Percentiles rank a stretch among this genome's conserved stretches.
Conservation (phyloP, 2,797 vertebrate genomes). For the Tapera naevia region DNA sequence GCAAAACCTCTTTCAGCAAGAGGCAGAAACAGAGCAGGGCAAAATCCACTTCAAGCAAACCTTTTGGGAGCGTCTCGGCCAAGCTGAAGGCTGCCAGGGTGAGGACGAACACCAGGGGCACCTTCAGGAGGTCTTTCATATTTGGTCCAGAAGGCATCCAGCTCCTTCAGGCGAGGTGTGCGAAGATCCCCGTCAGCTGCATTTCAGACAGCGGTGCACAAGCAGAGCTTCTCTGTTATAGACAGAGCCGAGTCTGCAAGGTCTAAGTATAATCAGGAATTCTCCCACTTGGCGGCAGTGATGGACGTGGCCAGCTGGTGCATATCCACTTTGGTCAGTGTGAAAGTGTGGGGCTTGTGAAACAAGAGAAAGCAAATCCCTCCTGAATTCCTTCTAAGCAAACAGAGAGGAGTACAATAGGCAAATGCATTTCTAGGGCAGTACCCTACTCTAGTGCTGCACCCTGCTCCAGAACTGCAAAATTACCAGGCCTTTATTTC, state of each 20-base stretch:
- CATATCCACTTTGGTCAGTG: conserved; percentile 78
- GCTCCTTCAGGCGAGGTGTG: conserved; percentile 64
- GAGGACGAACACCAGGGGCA: conserved; percentile 79
- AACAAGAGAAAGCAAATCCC: conserved; percentile 85
- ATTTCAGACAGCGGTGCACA: conserved; percentile 68
- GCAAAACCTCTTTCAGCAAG: background rate
- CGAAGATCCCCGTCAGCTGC: conserved; percentile 66
- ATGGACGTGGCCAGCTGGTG: conserved; percentile 90
- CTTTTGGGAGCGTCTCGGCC: conserved; percentile 81
- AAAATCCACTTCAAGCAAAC: conserved; percentile 71
- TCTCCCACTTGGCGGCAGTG: conserved; percentile 76
- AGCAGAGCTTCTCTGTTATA: conserved; percentile 57
- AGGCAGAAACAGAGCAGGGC: background rate
- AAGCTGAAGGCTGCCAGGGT: conserved; percentile 76
- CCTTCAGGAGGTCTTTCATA: conserved; percentile 83
- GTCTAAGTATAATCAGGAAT: conserved; percentile 86
- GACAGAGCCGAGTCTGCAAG: conserved; percentile 67
- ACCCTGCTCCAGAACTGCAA: background rate
- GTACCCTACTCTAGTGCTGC: background rate
- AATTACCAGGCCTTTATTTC: background rate
- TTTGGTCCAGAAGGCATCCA: conserved; percentile 72
- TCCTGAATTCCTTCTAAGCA: conserved; percentile 79
- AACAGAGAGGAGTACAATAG: conserved; percentile 75
- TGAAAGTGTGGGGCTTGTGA: conserved; percentile 77
- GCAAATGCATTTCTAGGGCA: conserved; percentile 41